Evolutionary conservation across 2,113 vertebrate genomes (phyloP).

Genomic region (Pelobates fuscus): DNA sequence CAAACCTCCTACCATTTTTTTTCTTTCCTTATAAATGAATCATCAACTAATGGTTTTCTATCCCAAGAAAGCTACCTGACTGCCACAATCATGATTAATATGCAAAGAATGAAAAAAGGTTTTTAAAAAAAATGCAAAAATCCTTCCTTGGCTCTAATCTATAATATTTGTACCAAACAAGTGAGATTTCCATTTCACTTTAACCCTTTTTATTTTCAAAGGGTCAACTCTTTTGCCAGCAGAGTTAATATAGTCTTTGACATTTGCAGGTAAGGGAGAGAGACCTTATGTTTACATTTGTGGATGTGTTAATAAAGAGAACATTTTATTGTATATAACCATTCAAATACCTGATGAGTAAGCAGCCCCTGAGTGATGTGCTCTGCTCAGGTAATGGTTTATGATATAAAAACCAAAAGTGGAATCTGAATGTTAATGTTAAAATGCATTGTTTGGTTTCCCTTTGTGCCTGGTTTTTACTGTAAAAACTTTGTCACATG

Average conservation of each 20-base stretch:
- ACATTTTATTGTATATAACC: background rate
- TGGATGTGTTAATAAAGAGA: background rate
- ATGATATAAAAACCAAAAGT: no score
- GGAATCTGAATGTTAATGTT: no score
- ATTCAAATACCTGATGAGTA: no score
- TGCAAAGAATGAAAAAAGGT: constrained; percentile 3
- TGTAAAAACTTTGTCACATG: background rate
- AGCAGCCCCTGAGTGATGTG: no score
- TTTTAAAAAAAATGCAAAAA: constrained; percentile 22
- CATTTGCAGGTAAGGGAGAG: background rate
- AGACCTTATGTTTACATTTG: background rate
- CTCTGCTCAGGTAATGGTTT: no score
- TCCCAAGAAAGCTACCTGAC: constrained; percentile 8
- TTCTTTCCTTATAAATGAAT: constrained; percentile 32
- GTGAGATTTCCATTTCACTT: background rate
- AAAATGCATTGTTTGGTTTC: background rate
- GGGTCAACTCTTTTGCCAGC: background rate
- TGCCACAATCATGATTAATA: constrained; percentile 21
- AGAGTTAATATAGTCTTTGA: background rate
- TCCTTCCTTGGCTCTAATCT: background rate
- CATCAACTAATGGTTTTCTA: constrained; percentile 28
- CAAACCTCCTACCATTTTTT: constrained; percentile 41
- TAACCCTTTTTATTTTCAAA: background rate
- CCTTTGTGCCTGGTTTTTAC: background rate
- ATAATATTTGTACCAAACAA: background rate